A percentile compares a stretch with the other conserved stretches of the same genome.
These are phyloP conservation scores for Drosophila parvula DNA, from an alignment of 1,140 invertebrate species.

Conservation along the genomic window DNA sequence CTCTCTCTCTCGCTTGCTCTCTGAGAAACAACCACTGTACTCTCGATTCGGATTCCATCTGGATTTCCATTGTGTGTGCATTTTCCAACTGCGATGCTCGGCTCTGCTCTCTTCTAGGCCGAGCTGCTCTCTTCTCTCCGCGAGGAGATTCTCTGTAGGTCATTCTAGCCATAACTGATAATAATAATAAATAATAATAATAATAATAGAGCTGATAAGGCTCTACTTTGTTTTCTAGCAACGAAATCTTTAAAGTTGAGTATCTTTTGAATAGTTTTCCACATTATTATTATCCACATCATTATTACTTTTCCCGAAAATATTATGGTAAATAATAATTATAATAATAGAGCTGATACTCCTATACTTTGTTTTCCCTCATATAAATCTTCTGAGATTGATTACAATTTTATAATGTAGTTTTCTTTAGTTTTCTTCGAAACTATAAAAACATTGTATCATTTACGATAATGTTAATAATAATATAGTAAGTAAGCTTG, in stretches of 20 bases:
- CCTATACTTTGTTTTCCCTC: too few relatives aligned
- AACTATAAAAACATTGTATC: too few relatives aligned
- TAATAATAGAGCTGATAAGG: conserved; percentile 11
- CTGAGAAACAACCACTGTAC: conserved; percentile 73
- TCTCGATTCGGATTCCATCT: conserved; percentile 57
- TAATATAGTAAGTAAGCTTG: too few relatives aligned
- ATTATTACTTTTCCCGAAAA: too few relatives aligned
- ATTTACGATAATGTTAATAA: background rate
- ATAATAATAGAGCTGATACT: too few relatives aligned
- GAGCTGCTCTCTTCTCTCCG: conserved; percentile 1
- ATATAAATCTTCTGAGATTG: too few relatives aligned
- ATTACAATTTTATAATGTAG: too few relatives aligned
- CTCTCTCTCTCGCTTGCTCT: conserved; percentile 4
- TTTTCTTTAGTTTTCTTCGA: too few relatives aligned
- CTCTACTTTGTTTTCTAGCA: conserved; percentile 4
- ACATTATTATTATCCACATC: too few relatives aligned
- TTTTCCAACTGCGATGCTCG: conserved; percentile 44
- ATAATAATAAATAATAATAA: conserved; percentile 14
- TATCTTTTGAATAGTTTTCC: background rate
- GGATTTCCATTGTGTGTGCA: conserved; percentile 56
- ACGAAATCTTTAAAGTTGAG: conserved; percentile 6
- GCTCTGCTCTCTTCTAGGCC: conserved; percentile 6
- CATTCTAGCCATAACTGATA: conserved; percentile 29
- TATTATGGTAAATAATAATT: too few relatives aligned
- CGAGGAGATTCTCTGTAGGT: conserved; percentile 30